Evolutionary conservation across 2,797 vertebrate genomes (phyloP).

Genomic region (Melanotaenia nigrans): DNA sequence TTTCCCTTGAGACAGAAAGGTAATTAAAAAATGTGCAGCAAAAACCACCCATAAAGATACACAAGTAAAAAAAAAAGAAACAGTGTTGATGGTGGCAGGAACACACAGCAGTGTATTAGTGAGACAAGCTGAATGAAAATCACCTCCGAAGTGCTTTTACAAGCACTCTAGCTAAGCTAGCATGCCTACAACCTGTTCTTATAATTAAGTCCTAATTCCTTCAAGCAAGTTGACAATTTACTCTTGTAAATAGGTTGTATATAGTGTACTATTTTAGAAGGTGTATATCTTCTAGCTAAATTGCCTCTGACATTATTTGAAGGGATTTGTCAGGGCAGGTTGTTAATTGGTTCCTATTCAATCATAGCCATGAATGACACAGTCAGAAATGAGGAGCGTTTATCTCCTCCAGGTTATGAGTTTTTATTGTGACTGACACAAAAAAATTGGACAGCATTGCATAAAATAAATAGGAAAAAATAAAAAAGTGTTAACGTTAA

Average conservation of each 20-base stretch:
- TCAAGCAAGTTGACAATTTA: constrained; percentile 49
- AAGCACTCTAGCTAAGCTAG: constrained; percentile 21
- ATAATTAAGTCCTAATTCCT: constrained; percentile 65
- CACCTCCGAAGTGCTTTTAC: background rate
- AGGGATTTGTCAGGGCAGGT: constrained; percentile 46
- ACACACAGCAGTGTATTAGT: constrained; percentile 18
- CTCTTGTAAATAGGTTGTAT: constrained; percentile 53
- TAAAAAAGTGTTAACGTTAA: no score
- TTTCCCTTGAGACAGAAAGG: background rate
- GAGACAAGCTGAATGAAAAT: constrained; percentile 20
- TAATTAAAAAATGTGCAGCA: background rate
- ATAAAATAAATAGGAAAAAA: background rate
- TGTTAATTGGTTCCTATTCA: constrained; percentile 53
- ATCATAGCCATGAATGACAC: constrained; percentile 24
- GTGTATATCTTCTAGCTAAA: constrained; percentile 32
- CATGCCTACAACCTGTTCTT: constrained; percentile 28
- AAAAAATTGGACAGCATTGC: background rate
- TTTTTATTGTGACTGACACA: background rate
- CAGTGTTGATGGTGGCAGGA: constrained; percentile 1
- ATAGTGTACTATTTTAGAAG: constrained; percentile 36
- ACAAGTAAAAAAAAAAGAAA: constrained; percentile 13
- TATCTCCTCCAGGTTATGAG: constrained; percentile 14
- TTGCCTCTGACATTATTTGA: constrained; percentile 41
- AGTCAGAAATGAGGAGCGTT: background rate
- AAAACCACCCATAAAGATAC: background rate